A percentile compares a stretch with the other conserved stretches of the same genome.
Evolutionary conservation across 2,113 vertebrate species (phyloP).

Genomic region (Pelusios castaneus): DNA sequence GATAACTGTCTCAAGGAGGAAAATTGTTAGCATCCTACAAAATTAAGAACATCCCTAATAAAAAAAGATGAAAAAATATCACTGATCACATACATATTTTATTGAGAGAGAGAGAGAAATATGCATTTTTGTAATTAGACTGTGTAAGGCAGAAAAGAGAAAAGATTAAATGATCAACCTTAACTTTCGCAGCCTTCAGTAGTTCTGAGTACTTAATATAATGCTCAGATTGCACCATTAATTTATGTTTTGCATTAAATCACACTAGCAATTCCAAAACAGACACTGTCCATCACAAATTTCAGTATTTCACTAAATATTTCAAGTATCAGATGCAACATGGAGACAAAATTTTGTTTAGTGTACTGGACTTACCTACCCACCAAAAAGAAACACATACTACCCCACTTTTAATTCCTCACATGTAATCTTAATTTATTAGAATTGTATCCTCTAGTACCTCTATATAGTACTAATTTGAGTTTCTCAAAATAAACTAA

Average conservation of each 20-base stretch:
- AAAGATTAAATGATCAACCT: neutral
- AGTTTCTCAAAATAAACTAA: neutral
- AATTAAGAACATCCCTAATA: neutral
- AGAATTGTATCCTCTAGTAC: neutral
- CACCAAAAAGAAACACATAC: too few species aligned
- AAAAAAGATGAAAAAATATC: neutral
- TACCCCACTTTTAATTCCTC: neutral
- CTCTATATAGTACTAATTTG: neutral
- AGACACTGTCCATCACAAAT: neutral
- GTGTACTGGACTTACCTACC: too few species aligned
- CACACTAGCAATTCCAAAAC: neutral
- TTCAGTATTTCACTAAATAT: neutral
- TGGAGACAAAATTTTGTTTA: neutral
- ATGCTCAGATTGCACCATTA: neutral
- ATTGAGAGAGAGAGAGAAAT: too few species aligned
- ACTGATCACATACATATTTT: neutral
- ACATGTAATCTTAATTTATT: too few species aligned
- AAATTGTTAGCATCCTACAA: neutral
- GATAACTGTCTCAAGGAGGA: neutral
- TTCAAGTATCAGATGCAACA: neutral
- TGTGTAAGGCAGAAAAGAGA: neutral
- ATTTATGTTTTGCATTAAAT: neutral
- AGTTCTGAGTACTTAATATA: neutral
- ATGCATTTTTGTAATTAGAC: neutral
- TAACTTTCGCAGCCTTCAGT: neutral